A percentile compares a stretch with the other conserved stretches of the same genome.
Evolutionary conservation across 2,113 vertebrate genomes (phyloP).

Genomic region (Entelurus aequoreus): DNA sequence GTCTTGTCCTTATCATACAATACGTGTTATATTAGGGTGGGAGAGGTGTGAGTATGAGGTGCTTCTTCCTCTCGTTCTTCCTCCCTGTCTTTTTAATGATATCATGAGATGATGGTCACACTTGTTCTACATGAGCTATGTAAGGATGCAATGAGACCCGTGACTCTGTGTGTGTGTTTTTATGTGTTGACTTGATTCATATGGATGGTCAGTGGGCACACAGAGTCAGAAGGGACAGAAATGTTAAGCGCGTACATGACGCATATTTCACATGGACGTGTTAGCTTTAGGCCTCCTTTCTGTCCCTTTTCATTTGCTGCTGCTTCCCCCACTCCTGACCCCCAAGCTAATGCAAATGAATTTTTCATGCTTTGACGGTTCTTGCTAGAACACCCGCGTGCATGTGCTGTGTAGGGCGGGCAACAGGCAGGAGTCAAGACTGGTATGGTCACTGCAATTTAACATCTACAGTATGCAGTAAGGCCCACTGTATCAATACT

Average conservation of each 20-base stretch:
- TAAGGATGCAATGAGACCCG: slow-evolving; percentile 7
- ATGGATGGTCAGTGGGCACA: slow-evolving; percentile 29
- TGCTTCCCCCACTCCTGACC: slow-evolving; percentile 13
- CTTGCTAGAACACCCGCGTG: background rate
- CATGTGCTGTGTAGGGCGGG: background rate
- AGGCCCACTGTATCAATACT: too few relatives aligned
- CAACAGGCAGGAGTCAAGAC: too few relatives aligned
- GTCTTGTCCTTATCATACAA: background rate
- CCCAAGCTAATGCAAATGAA: slow-evolving; percentile 10
- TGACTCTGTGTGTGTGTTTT: slow-evolving; percentile 14
- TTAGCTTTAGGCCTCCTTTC: slow-evolving; percentile 32
- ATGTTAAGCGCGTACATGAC: slow-evolving; percentile 49
- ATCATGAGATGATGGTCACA: slow-evolving; percentile 19
- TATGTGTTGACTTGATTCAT: slow-evolving; percentile 33
- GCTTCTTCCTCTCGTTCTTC: slow-evolving; percentile 7
- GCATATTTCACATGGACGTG: slow-evolving; percentile 41
- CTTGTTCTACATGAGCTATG: slow-evolving; percentile 14
- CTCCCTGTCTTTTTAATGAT: slow-evolving; percentile 16
- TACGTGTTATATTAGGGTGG: background rate
- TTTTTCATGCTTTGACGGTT: background rate
- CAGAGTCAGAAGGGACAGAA: slow-evolving; percentile 32
- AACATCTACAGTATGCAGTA: too few relatives aligned
- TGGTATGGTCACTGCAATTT: too few relatives aligned
- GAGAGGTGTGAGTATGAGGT: slow-evolving; percentile 16
- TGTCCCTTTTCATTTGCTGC: slow-evolving; percentile 26